A percentile compares a stretch with the other conserved stretches of the same genome.
Evolutionary conservation across 2,797 vertebrate genomes (phyloP).

Genomic region (Ficedula albicollis): DNA sequence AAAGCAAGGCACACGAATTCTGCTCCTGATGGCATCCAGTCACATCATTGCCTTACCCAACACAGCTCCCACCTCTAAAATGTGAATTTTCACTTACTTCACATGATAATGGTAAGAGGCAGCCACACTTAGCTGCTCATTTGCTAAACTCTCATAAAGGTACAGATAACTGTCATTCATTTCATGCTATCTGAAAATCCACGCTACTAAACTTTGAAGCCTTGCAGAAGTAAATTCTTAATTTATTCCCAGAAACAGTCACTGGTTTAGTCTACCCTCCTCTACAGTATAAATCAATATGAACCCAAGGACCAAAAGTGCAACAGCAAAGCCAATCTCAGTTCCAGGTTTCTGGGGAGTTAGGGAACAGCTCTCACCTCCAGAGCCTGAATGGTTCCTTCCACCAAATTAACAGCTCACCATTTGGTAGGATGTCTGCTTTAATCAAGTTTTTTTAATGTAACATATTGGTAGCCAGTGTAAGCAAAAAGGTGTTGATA

Average conservation of each 20-base stretch:
- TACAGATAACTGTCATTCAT: not conserved
- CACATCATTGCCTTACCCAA: not conserved
- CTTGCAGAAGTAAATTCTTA: not conserved
- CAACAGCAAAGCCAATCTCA: not conserved
- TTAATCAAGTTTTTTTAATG: not conserved
- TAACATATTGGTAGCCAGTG: not conserved
- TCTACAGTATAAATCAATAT: not conserved
- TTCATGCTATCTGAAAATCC: not conserved
- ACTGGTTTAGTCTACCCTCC: not conserved
- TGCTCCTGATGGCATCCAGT: not conserved
- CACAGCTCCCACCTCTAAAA: not conserved
- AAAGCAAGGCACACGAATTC: not conserved
- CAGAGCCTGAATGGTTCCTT: not conserved
- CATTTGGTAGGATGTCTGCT: not conserved
- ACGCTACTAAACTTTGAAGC: not conserved
- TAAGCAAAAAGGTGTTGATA: not conserved
- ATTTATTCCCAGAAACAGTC: not conserved
- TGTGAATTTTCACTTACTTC: not conserved
- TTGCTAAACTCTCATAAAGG: not conserved
- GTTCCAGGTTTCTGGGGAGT: not conserved
- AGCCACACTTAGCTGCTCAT: not conserved
- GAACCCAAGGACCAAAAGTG: not conserved
- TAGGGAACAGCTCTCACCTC: not conserved
- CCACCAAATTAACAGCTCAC: not conserved
- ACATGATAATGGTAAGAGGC: not conserved